Evolutionary conservation across 1,140 invertebrate genomes (phyloP), one percentile per base, ranked within the genome.

Genomic region (Pogonus chalceus): DNA sequence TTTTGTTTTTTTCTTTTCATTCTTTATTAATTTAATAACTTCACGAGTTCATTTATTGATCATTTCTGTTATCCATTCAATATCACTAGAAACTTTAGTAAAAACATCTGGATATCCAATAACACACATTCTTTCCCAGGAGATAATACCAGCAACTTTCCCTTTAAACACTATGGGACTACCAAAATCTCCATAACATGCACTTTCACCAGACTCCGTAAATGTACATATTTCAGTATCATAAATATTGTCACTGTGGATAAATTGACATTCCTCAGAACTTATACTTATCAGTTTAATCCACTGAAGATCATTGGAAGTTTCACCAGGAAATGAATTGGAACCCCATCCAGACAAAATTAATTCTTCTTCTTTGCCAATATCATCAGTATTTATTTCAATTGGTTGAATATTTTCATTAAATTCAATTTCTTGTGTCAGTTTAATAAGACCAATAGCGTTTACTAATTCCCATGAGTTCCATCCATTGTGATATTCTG

Each of bases 41-140:
- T n/a, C n/a, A n/a, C n/a, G n/a, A n/a, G n/a, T n/a, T n/a, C n/a
- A n/a, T n/a, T n/a, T n/a, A n/a, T n/a, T n/a, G n/a, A n/a, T n/a
- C n/a, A n/a, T n/a, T n/a, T n/a, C n/a, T n/a, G n/a, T n/a, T n/a
- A 82, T 76, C 79, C 79, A 82, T 1, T 66, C 55, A 0, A 65
- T 37, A 53, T 75, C 79, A 2, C 65, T 63, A 7, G 62, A 65
- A 12, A 81, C 71, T 60, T 74, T 71, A 1, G 79, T 79, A 50
- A 76, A 82, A 7, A 85, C 79, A 55, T 83, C 82, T 1, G 81
- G 81, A 52, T 73, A 72, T 12, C 78, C 79, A 37, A 59, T 59
- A n/a, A 79, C 82, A 63, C 82, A 84, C 2, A 79, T 78, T 16
- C 70, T 69, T 9, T 80, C 82, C 70, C 79, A 83, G 1, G 80